A percentile compares a stretch with the other conserved stretches of the same genome.
These are phyloP conservation scores for Heterodera filipjevi DNA, from an alignment of 2,888 invertebrate species.

Conservation along the genomic window DNA sequence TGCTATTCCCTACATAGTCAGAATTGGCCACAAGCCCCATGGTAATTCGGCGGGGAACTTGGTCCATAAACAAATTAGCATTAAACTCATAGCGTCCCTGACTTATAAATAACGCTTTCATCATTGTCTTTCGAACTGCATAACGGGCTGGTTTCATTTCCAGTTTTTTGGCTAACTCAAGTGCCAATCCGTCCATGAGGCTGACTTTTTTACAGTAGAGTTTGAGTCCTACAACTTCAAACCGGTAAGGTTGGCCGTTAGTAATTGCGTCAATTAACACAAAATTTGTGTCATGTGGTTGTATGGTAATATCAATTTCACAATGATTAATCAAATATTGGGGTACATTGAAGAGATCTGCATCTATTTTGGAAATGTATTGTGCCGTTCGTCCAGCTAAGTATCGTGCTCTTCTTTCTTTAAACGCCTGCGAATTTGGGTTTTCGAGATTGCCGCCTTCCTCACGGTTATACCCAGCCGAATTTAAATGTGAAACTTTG, in stretches of 20 bases:
- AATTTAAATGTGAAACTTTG: not conserved
- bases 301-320: conserved; percentile 9
- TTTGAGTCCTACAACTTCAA: not conserved
- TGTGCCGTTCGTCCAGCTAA: not conserved
- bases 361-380: conserved; percentile 8
- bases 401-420: not conserved
- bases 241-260: not conserved
- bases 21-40: conserved; percentile 18
- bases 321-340: conserved; percentile 19
- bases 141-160: conserved; percentile 24
- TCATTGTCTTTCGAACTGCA: conserved; percentile 29
- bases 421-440: not conserved
- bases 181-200: conserved; percentile 21
- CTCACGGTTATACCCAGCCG: not conserved
- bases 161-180: conserved; percentile 24
- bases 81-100: conserved; percentile 16
- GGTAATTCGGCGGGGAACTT: conserved; percentile 8
- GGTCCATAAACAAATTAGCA: conserved; percentile 27
- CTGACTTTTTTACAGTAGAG: conserved; percentile 9
- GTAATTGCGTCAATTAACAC: not conserved
- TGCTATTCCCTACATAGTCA: conserved; percentile 2
- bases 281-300: conserved; percentile 5
- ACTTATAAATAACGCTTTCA: conserved; percentile 25
- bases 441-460: not conserved
- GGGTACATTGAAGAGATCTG: conserved; percentile 10